Percentiles rank a stretch among this genome's conserved stretches.
Evolutionary conservation across 1,140 invertebrate genomes (phyloP).

Genomic region (Ceratoteleas bidentatus): DNA sequence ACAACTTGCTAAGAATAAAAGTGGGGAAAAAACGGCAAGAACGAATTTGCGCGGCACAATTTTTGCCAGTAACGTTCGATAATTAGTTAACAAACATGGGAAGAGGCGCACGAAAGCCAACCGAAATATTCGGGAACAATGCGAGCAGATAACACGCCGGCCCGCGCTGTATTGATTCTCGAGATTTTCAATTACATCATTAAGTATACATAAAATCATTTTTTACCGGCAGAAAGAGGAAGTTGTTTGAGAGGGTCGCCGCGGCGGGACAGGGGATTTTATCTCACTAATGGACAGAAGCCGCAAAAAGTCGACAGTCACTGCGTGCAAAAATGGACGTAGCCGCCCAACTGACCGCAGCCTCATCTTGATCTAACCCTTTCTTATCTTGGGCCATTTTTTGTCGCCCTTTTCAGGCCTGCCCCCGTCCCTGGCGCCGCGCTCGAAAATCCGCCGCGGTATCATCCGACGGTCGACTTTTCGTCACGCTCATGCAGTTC

Average conservation of each 20-base stretch:
- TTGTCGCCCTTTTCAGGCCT: conserved; percentile 18
- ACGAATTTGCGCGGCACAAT: conserved; percentile 21
- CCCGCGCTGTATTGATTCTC: conserved; percentile 40
- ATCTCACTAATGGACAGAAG: conserved; percentile 78
- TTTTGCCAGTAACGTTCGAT: conserved; percentile 49
- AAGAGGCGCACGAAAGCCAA: conserved; percentile 15
- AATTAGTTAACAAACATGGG: conserved; percentile 47
- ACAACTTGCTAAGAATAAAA: no score
- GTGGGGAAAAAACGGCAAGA: neutral
- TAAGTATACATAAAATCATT: conserved; percentile 58
- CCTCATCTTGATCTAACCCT: conserved; percentile 48
- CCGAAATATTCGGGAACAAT: conserved; percentile 3
- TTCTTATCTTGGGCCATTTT: conserved; percentile 53
- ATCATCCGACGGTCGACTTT: neutral
- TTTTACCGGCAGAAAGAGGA: conserved; percentile 45
- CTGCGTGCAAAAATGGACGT: conserved; percentile 63
- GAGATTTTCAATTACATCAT: conserved; percentile 54
- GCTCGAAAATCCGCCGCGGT: conserved; percentile 11
- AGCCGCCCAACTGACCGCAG: conserved; percentile 58
- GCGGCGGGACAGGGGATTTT: conserved; percentile 68
- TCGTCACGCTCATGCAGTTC: neutral
- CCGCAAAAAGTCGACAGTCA: conserved; percentile 75
- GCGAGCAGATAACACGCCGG: conserved; percentile 10
- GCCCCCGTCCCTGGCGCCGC: conserved; percentile 7
- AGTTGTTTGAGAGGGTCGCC: conserved; percentile 56